Evolutionary conservation across 2,888 invertebrate genomes (phyloP).

Genomic region (Chymomyza amoena): DNA sequence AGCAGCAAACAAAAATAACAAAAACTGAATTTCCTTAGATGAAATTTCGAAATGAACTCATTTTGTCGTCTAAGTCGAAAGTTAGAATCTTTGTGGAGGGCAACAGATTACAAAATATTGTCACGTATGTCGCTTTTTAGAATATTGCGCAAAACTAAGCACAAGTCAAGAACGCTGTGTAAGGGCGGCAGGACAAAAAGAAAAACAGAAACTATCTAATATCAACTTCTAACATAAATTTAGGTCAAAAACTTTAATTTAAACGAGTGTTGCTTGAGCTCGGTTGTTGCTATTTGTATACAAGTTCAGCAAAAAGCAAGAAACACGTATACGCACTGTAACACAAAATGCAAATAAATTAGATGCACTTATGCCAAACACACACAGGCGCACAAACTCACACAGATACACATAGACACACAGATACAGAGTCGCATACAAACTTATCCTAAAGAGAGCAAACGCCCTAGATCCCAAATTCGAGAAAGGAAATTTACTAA

Average conservation of each 20-base stretch:
- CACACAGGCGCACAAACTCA: background rate
- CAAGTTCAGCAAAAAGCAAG: conserved; percentile 21
- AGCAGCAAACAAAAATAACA: background rate
- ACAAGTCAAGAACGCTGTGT: background rate
- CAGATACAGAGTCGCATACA: background rate
- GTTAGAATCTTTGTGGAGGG: background rate
- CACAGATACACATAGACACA: too few relatives aligned
- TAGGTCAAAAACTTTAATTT: conserved; percentile 70
- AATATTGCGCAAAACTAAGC: conserved; percentile 44
- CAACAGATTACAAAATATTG: conserved; percentile 65
- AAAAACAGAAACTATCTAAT: conserved; percentile 33
- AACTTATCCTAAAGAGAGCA: background rate
- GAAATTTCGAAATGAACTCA: conserved; percentile 58
- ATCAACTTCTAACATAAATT: conserved; percentile 73
- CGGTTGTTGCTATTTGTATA: background rate
- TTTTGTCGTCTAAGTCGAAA: conserved; percentile 30
- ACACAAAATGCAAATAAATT: conserved; percentile 71
- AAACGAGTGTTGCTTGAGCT: conserved; percentile 53
- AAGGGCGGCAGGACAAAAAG: conserved; percentile 6
- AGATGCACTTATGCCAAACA: conserved; percentile 58
- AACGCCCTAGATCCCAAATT: conserved; percentile 31
- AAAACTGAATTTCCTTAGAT: conserved; percentile 48
- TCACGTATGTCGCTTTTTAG: conserved; percentile 73
- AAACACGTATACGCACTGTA: conserved; percentile 65
- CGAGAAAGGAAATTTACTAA: conserved; percentile 68